These are phyloP conservation scores for Peromyscus californicus DNA, from an alignment of 2,113 vertebrate genomes.

Conservation along the genomic window DNA sequence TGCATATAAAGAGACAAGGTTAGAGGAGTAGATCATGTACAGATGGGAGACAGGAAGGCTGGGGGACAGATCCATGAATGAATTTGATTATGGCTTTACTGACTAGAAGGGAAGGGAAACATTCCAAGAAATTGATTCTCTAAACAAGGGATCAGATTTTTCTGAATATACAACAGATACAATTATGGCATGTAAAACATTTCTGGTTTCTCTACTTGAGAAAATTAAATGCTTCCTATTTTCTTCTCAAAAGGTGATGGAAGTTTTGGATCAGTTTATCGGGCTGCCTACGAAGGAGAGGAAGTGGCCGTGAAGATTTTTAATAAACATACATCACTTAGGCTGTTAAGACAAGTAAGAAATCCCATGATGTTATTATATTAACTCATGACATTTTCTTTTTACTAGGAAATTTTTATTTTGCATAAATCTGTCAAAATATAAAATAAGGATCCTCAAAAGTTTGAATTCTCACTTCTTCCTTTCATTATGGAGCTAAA, in stretches of 20 bases:
- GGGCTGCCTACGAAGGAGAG: slow-evolving; percentile 94
- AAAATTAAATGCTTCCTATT: background rate
- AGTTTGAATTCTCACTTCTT: background rate
- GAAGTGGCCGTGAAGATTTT: slow-evolving; percentile 98
- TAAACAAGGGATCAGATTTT: background rate
- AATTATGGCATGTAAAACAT: background rate
- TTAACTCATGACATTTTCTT: background rate
- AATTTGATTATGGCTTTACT: background rate
- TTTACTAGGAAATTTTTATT: background rate
- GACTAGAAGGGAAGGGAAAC: background rate
- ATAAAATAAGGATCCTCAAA: background rate
- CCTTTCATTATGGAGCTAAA: slow-evolving; percentile 27
- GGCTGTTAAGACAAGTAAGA: slow-evolving; percentile 96
- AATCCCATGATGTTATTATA: background rate
- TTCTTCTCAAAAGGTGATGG: slow-evolving; percentile 91
- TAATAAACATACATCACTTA: slow-evolving; percentile 96
- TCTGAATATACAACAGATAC: background rate
- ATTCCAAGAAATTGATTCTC: background rate
- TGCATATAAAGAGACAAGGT: background rate
- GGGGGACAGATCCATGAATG: background rate
- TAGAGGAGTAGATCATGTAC: background rate
- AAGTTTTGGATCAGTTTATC: slow-evolving; percentile 98
- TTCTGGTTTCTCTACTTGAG: background rate
- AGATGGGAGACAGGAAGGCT: background rate
- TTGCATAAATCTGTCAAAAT: slow-evolving; percentile 5